phyloP scores from a whole-genome alignment of 1,140 invertebrate genomes.

The Ganaspis sp. region DNA sequence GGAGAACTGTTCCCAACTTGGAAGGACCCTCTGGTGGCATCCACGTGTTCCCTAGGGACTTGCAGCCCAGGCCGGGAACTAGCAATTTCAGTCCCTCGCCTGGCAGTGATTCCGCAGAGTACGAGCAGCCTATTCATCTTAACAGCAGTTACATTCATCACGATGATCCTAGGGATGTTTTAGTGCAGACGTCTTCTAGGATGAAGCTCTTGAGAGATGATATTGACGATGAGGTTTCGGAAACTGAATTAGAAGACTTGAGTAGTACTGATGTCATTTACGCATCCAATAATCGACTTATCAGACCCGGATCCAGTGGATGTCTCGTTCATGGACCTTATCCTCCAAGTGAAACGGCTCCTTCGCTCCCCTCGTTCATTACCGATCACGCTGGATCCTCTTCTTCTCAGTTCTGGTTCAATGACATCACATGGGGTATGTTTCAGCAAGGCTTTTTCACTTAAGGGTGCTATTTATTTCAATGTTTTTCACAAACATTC shows the following conservation, averaged over 20 bases:
- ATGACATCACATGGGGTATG: constrained; percentile 75
- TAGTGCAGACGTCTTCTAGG: constrained; percentile 55
- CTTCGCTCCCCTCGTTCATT: constrained; percentile 60
- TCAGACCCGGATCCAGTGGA: constrained; percentile 48
- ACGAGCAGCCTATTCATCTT: constrained; percentile 68
- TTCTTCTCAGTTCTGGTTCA: constrained; percentile 67
- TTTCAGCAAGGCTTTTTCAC: constrained; percentile 42
- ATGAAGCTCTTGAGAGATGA: constrained; percentile 58
- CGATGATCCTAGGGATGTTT: constrained; percentile 47
- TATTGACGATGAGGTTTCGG: constrained; percentile 58
- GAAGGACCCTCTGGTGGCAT: constrained; percentile 51
- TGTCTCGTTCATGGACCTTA: constrained; percentile 69
- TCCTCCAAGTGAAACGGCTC: constrained; percentile 56
- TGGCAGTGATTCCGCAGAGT: constrained; percentile 71
- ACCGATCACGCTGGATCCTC: constrained; percentile 57
- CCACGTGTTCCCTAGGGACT: constrained; percentile 59
- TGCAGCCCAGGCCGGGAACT: constrained; percentile 43
- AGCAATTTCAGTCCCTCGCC: constrained; percentile 66
- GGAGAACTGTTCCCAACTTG: constrained; percentile 51
- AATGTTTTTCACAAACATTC: too few species aligned
- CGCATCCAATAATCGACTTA: constrained; percentile 37
- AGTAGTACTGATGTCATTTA: constrained; percentile 63
- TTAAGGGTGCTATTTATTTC: too few species aligned
- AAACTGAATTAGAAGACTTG: constrained; percentile 66
- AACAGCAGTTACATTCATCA: constrained; percentile 42